phyloP scores from a whole-genome alignment of 2,113 vertebrate genomes.

The Pyxicephalus adspersus region DNA sequence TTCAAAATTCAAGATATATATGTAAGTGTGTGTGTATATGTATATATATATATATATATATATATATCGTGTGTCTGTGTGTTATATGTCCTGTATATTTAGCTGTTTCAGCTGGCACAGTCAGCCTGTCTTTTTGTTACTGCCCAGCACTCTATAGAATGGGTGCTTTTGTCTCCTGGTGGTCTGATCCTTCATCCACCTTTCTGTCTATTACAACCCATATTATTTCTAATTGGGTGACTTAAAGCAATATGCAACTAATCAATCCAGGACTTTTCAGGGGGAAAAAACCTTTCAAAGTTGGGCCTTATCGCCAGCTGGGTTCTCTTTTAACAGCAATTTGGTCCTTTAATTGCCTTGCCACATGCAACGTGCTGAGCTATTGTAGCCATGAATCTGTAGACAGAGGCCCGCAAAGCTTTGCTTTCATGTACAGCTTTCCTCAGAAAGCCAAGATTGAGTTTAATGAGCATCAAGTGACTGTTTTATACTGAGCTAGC shows the following conservation, averaged over 20 bases:
- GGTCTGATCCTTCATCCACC: constrained; percentile 2
- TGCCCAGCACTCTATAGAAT: no score
- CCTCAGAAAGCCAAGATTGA: neutral
- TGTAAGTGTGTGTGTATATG: no score
- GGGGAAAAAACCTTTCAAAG: neutral
- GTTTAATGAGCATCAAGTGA: constrained; percentile 7
- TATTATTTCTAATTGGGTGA: neutral
- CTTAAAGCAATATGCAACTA: neutral
- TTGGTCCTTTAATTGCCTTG: constrained; percentile 12
- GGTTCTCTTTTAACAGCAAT: neutral
- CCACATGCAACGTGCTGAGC: neutral
- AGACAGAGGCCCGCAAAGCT: neutral
- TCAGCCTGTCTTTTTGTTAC: no score
- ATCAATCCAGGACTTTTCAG: neutral
- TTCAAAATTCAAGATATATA: no score
- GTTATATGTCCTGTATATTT: no score
- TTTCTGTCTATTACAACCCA: neutral
- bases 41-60: no score
- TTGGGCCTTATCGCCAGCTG: neutral
- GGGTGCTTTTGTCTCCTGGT: constrained; percentile 8
- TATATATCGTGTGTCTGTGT: no score
- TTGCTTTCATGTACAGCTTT: neutral
- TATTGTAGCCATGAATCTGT: neutral
- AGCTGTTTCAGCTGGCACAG: no score
- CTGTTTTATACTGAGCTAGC: neutral